Conservation (phyloP, 1,140 invertebrate genomes). For the Leptinotarsa lineolata region DNA sequence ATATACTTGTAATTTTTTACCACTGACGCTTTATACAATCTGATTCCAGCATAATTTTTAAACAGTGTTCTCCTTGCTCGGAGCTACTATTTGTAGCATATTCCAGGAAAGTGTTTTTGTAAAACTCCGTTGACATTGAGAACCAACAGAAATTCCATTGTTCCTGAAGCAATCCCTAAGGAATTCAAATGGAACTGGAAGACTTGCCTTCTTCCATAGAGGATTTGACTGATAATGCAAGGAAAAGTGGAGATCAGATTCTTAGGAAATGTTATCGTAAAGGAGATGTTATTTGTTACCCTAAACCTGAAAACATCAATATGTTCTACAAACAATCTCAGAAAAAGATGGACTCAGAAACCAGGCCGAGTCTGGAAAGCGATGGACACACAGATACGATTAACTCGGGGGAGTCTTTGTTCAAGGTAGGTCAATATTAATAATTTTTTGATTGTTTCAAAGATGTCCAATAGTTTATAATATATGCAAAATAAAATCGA, state of each 20-base stretch:
- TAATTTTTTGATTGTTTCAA: not conserved
- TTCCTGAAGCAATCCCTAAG: too few relatives aligned
- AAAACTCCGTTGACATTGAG: too few relatives aligned
- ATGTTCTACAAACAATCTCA: conserved; percentile 4
- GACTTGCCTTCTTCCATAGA: too few relatives aligned
- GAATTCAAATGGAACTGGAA: too few relatives aligned
- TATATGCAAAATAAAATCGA: not conserved
- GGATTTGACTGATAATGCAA: not conserved
- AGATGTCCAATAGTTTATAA: not conserved
- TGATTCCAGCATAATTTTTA: too few relatives aligned
- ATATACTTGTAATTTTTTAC: too few relatives aligned
- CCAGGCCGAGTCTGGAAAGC: not conserved
- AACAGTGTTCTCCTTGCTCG: too few relatives aligned
- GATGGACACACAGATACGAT: not conserved
- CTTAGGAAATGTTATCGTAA: conserved; percentile 10
- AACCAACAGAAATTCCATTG: too few relatives aligned
- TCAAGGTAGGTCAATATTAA: not conserved
- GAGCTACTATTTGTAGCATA: too few relatives aligned
- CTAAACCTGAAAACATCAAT: conserved; percentile 20
- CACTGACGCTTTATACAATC: too few relatives aligned
- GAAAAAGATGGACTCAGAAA: not conserved
- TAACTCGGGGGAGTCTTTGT: not conserved
- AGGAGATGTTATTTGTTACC: conserved; percentile 9
- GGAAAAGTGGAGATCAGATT: not conserved
- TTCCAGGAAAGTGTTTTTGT: too few relatives aligned